Conservation (phyloP, 2,888 invertebrate genomes). For the Drosophila falleni region DNA sequence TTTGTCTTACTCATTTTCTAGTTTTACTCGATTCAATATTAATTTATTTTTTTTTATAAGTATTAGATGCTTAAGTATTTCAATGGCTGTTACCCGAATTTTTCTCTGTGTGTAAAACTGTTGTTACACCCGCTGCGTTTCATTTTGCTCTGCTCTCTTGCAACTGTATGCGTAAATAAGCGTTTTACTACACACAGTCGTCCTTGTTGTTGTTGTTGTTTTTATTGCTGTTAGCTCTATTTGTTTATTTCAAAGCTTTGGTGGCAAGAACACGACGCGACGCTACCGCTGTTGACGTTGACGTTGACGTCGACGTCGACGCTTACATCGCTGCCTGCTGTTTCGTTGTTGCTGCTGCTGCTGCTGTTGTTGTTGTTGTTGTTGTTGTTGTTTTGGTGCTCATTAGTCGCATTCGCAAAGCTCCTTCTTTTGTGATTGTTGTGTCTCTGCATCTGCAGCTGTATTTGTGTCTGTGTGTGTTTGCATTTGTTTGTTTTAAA, state of each 20-base stretch:
- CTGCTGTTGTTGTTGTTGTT: conserved; percentile 31
- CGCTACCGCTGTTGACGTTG: conserved; percentile 10
- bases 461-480: conserved; percentile 50
- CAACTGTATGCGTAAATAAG: conserved; percentile 77
- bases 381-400: conserved; percentile 64
- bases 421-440: conserved; percentile 52
- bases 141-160: conserved; percentile 38
- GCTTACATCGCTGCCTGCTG: conserved; percentile 11
- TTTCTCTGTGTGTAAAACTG: conserved; percentile 6
- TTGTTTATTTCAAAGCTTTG: conserved; percentile 59
- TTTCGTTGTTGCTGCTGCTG: conserved; percentile 14
- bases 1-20: too few relatives aligned
- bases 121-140: conserved; percentile 11
- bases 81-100: too few relatives aligned
- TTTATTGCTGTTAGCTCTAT: conserved; percentile 47
- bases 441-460: conserved; percentile 15
- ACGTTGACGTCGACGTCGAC: conserved; percentile 17
- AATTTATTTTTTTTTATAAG: not conserved
- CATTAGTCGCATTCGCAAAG: conserved; percentile 70
- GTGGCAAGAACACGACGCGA: conserved; percentile 13
- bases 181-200: conserved; percentile 64
- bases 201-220: conserved; percentile 27
- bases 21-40: not conserved
- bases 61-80: not conserved
- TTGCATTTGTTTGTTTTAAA: conserved; percentile 76